Percentiles rank a stretch among this genome's conserved stretches.
These are phyloP conservation scores for Coregonus clupeaformis DNA, from an alignment of 2,113 vertebrate species.

Conservation along the genomic window DNA sequence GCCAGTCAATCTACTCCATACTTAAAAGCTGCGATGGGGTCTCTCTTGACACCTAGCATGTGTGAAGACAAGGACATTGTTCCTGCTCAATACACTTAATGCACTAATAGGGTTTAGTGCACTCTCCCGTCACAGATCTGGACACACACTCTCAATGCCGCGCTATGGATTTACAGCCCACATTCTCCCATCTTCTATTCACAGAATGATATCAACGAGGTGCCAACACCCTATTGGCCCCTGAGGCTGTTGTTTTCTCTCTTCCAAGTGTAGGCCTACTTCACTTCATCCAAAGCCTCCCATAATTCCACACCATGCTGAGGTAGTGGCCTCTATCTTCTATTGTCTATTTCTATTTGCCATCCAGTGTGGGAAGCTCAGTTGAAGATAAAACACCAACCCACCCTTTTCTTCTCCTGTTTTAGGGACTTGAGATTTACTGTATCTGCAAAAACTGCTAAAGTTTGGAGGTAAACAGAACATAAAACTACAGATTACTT, in stretches of 20 bases:
- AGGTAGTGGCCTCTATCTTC: neutral
- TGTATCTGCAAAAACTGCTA: neutral
- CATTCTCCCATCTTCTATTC: conserved; percentile 34
- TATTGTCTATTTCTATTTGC: neutral
- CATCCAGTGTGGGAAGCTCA: neutral
- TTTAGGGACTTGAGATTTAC: neutral
- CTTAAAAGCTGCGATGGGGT: conserved; percentile 12
- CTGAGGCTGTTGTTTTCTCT: conserved; percentile 14
- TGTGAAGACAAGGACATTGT: conserved; percentile 9
- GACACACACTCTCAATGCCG: conserved; percentile 19
- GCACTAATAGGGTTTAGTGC: conserved; percentile 40
- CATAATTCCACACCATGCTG: neutral
- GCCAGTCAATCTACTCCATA: neutral
- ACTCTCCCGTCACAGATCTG: conserved; percentile 17
- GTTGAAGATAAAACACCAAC: neutral
- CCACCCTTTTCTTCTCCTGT: neutral
- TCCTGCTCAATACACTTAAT: conserved; percentile 32
- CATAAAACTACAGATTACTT: neutral
- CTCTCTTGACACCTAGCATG: conserved; percentile 1
- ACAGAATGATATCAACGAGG: conserved; percentile 31
- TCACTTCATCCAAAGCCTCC: neutral
- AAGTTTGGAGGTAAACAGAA: neutral
- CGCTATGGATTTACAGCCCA: conserved; percentile 46
- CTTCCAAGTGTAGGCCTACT: neutral
- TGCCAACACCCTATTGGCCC: conserved; percentile 15